Percentiles rank a stretch among this genome's conserved stretches.
These are phyloP conservation scores for Ceratoteleas bidentatus DNA, from an alignment of 1,140 invertebrate species.

Conservation along the genomic window DNA sequence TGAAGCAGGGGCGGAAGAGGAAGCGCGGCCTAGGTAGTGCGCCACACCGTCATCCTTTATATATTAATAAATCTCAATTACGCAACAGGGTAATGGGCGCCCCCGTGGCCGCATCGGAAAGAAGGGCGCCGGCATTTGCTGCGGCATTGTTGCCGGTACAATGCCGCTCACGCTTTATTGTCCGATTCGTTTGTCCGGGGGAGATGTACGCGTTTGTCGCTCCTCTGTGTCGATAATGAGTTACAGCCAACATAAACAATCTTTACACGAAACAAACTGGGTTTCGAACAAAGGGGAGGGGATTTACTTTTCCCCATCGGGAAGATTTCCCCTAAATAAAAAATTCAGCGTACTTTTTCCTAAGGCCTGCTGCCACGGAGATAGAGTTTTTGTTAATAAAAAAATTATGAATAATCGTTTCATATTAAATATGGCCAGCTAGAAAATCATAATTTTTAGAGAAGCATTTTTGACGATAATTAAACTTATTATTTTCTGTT, in stretches of 20 bases:
- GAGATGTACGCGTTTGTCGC: constrained; percentile 23
- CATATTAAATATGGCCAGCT: too few relatives aligned
- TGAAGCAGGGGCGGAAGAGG: constrained; percentile 46
- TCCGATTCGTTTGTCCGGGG: constrained; percentile 33
- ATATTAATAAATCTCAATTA: constrained; percentile 81
- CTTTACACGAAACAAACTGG: neutral
- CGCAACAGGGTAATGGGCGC: constrained; percentile 73
- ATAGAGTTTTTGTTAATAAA: too few relatives aligned
- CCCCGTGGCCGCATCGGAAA: constrained; percentile 64
- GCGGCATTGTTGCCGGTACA: constrained; percentile 69
- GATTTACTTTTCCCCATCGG: too few relatives aligned
- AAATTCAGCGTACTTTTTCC: too few relatives aligned
- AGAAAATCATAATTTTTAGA: too few relatives aligned
- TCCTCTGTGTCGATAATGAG: constrained; percentile 33
- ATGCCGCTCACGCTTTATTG: constrained; percentile 56
- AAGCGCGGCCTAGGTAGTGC: constrained; percentile 41
- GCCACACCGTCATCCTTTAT: constrained; percentile 69
- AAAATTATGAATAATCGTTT: too few relatives aligned
- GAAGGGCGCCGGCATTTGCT: constrained; percentile 71
- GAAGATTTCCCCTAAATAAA: too few relatives aligned
- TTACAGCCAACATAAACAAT: neutral
- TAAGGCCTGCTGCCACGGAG: too few relatives aligned
- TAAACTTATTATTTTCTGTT: too few relatives aligned
- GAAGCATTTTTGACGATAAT: too few relatives aligned
- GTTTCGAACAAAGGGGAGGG: neutral